Evolutionary conservation across 2,797 vertebrate genomes (phyloP), one percentile per base, ranked within the genome.

Genomic region (Micropoecilia bifurca): DNA sequence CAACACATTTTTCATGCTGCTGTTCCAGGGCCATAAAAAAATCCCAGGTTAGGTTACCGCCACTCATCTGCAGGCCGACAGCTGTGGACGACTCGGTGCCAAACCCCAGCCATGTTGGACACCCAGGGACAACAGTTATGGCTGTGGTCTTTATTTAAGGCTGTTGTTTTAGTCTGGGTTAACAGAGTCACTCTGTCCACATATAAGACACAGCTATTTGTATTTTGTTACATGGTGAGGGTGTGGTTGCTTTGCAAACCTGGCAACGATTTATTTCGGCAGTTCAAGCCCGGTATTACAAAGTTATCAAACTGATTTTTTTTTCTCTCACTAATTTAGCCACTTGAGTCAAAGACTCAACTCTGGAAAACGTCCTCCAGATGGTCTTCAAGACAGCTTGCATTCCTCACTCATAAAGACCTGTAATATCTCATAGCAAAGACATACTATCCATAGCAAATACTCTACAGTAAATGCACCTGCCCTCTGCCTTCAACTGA

Each of bases 51-150:
- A 76, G 77, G 92, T 94, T 95, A 94, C 93, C 75, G 74, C 73
- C 86, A 87, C 87, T 93, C 90, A 89, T 92, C 80, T 88, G 77
- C 74, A 82, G 71, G 43, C 85, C 10, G 90, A 95, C 96, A 96
- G 96, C 96, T 96, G 96, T 71, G 91, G 95, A 95, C 95, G 74
- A 71, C 59, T 86, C 84, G 95, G 96, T 93, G 96, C 95, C 96
- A 90, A 89, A 90, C 92, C 92, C 94, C 89, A 76, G 87, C 90
- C 69, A 92, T 91, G 95, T 87, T 75, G 82, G 85, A 87, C 90
- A 91, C 90, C 73, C 78, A 57, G 45, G 50, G 92, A 94, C 91
- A 87, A 85, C 45, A 69, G 80, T 73, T 86, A 80, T 41, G 76
- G 83, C 88, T 84, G 85, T 75, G 53, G 47, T 68, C 36, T 53